Base-by-base conservation (phyloP, 1,140 invertebrate genomes). In the Dolichoris vasculosae region DNA sequence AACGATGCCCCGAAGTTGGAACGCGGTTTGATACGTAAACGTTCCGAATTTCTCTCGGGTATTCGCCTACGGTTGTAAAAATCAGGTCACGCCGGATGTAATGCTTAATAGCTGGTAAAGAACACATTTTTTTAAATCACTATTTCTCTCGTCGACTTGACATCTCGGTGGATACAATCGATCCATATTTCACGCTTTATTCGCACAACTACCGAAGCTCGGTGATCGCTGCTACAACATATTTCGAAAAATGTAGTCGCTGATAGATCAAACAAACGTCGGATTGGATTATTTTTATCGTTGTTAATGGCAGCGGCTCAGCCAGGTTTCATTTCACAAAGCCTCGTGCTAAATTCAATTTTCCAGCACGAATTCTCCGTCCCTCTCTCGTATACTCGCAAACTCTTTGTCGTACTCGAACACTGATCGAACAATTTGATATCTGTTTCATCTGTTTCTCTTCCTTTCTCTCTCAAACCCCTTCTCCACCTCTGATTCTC, bases 251-350 rank as follows among this genome's bases (percentile, higher is more conserved):
- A 88, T 88, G 87, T 75, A 88, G 89, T 87, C 88, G 88, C 88
- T 90, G 91, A 91, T 92, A 91, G 90, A 92, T 93, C 91, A 93
- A 92, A 92, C 91, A 91, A 92, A 92, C 90, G 91, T 91, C 87
- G 89, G 88, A 93, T 92, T 91, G 91, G 89, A 92, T 93, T 93
- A 93, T 93, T 93, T 93, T 92, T 92, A 92, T 92, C 90, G 91
- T 90, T 91, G 91, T 92, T 92, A 92, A 92, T 93, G 90, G 90
- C 88, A 89, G 89, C 87, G 88, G 89, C 89, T 88, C 73, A 88
- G 88, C 88, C 89, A 89, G 90, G 88, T 92, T 92, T 91, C 89
- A 90, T 93, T 92, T 92, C 91, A 92, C 90, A 91, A 93, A 93
- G 91, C 90, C 88, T 87, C 86, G 89, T 87, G 89, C 89, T 90